These are phyloP conservation scores for Melieria crassipennis DNA, from an alignment of 2,888 invertebrate species.

Conservation along the genomic window DNA sequence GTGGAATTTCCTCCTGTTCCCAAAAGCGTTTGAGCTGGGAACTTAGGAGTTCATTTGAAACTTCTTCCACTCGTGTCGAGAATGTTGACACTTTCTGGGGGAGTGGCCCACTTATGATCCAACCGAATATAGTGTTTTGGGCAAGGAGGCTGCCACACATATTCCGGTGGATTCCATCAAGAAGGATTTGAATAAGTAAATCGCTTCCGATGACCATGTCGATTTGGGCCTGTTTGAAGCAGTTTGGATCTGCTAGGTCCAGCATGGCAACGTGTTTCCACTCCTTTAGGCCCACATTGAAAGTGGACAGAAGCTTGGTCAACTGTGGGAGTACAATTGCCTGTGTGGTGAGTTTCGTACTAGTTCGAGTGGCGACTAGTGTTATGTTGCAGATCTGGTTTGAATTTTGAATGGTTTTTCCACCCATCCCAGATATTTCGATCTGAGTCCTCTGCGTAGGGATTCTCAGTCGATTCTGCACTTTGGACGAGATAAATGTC, in stretches of 20 bases:
- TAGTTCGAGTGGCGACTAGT: too few species aligned
- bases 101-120: slow-evolving; percentile 27
- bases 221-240: neutral
- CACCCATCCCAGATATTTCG: too few species aligned
- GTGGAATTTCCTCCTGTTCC: slow-evolving; percentile 20
- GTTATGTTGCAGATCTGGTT: too few species aligned
- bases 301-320: too few species aligned
- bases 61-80: slow-evolving; percentile 11
- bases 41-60: neutral
- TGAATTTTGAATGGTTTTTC: too few species aligned
- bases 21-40: slow-evolving; percentile 16
- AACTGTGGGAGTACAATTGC: too few species aligned
- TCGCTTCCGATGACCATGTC: slow-evolving; percentile 30
- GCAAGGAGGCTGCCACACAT: slow-evolving; percentile 12
- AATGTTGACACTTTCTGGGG: slow-evolving; percentile 11
- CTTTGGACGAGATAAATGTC: too few species aligned
- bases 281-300: too few species aligned
- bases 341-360: too few species aligned
- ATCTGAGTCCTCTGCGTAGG: too few species aligned
- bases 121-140: slow-evolving; percentile 24
- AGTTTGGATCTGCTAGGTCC: neutral
- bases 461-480: too few species aligned
- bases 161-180: slow-evolving; percentile 12
- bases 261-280: too few species aligned
- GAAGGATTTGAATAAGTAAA: slow-evolving; percentile 13